A percentile compares a stretch with the other conserved stretches of the same genome.
Evolutionary conservation across 2,113 vertebrate genomes (phyloP).

Genomic region (Chamaea fasciata): DNA sequence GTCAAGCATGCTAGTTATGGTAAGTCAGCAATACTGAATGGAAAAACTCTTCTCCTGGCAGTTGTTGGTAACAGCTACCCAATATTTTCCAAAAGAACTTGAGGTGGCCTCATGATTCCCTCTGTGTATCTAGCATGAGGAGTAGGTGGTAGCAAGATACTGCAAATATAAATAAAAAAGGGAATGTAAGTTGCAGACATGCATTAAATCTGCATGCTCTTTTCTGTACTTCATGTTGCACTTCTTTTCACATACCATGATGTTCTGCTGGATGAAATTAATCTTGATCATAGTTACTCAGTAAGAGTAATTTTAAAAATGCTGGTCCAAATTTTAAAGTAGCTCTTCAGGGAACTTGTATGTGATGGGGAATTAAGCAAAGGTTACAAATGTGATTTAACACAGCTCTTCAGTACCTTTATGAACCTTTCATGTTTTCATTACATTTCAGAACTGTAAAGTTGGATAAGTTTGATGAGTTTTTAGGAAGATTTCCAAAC

Average conservation of each 20-base stretch:
- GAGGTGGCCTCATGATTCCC: not conserved
- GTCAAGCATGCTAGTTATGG: not conserved
- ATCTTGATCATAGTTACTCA: not conserved
- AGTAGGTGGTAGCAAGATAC: not conserved
- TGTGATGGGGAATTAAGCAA: not conserved
- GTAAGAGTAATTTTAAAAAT: not conserved
- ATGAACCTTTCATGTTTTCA: not conserved
- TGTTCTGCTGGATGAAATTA: not conserved
- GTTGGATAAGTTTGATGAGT: not conserved
- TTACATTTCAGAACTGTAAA: not conserved
- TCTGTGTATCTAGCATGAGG: not conserved
- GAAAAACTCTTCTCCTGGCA: not conserved
- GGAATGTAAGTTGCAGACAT: not conserved
- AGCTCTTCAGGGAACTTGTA: not conserved
- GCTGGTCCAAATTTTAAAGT: not conserved
- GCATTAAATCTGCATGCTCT: not conserved
- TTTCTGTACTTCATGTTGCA: not conserved
- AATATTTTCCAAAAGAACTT: not conserved
- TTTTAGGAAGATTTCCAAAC: conserved; percentile 24
- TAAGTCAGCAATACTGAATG: not conserved
- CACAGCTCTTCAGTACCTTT: not conserved
- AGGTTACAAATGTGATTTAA: not conserved
- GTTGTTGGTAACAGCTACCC: not conserved
- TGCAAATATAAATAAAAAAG: not conserved
- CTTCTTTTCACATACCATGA: not conserved